Percentiles rank a stretch among this genome's conserved stretches.
phyloP scores from a whole-genome alignment of 2,888 invertebrate genomes.

The Brachyptera putata region DNA sequence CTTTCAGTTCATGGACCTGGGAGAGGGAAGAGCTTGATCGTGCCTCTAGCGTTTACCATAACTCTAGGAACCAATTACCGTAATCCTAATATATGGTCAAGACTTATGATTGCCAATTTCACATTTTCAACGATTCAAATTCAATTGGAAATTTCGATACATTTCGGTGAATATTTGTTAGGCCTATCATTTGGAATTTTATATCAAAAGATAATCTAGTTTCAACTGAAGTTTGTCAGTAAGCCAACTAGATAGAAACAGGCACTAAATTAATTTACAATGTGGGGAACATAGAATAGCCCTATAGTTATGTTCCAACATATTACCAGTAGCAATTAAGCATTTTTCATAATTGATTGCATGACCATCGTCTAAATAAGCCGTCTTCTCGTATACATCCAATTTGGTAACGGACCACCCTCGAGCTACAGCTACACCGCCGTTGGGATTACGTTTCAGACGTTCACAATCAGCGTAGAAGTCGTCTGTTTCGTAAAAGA shows the following conservation, averaged over 20 bases:
- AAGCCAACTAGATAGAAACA: neutral
- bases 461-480: constrained; percentile 63
- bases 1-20: too few relatives aligned
- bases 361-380: constrained; percentile 63
- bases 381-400: constrained; percentile 60
- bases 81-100: too few relatives aligned
- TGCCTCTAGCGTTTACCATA: too few relatives aligned
- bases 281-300: neutral
- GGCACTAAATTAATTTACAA: constrained; percentile 15
- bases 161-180: too few relatives aligned
- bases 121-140: too few relatives aligned
- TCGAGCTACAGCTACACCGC: constrained; percentile 81
- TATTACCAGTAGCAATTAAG: constrained; percentile 78
- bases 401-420: constrained; percentile 70
- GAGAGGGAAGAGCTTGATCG: too few relatives aligned
- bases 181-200: too few relatives aligned
- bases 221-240: neutral
- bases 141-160: too few relatives aligned
- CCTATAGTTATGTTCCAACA: neutral
- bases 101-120: too few relatives aligned
- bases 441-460: constrained; percentile 58
- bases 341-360: constrained; percentile 78
- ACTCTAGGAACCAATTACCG: too few relatives aligned
- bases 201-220: neutral
- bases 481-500: constrained; percentile 80